Evolutionary conservation across 2,113 vertebrate species (phyloP), one percentile per base, ranked within the genome.

Genomic region (Halichoeres trimaculatus): DNA sequence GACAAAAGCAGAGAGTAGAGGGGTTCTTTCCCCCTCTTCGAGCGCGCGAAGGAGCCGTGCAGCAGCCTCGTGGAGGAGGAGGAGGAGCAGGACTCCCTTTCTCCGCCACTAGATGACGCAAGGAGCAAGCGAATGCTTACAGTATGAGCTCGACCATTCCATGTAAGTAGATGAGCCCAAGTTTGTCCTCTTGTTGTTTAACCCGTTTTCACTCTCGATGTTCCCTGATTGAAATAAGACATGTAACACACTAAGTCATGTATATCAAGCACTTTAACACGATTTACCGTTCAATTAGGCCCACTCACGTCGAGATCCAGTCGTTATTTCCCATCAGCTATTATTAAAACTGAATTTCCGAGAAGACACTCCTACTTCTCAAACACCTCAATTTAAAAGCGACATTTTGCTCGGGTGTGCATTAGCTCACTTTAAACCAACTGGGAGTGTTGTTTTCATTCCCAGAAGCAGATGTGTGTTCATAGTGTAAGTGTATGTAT

Each of bases 71-170:
- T 30, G 30, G 30, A 30, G 30, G 30, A 30, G 30, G 30, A 30
- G 30, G 57, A 45, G 38, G 61, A 68, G 6, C 24, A 17, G 10
- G 30, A 9, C 26, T 1, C 4, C 34, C 67, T 8, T 10, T 20
- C 45, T 48, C 16, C 1, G 47, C 92, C 93, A 78, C 90, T 90
- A 93, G 93, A 90, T 93, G 93, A 50, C 90, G 92, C 84, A 86
- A 84, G 67, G 80, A 38, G 76, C 83, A 89, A 72, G 76, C 83
- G 45, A 90, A 91, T 92, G n/a, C 53, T 13, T 55, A 57, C 53
- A 57, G 11, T n/a, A 41, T 30, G 1, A 2, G 47, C 53, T 63
- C 23, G 1, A 47, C 8, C 59, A 24, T 54, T 57, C 9, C 8
- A 56, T 16, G 50, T 14, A 30, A 61, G 55, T 53, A 20, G 5